phyloP scores from a whole-genome alignment of 1,140 invertebrate genomes.

The Calliopsis andreniformis region DNA sequence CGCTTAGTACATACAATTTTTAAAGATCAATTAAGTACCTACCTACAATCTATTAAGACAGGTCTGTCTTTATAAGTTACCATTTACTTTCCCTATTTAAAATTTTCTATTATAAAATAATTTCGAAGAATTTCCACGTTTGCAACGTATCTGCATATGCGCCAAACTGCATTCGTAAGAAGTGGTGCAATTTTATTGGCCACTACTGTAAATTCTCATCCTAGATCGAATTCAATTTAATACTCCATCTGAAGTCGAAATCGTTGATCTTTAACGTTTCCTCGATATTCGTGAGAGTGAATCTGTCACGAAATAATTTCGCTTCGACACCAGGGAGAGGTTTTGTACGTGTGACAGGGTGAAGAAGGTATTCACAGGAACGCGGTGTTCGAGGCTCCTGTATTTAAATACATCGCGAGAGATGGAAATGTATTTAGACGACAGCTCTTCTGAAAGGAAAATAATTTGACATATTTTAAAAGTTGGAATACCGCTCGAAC shows the following conservation, averaged over 20 bases:
- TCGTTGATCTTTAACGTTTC: neutral
- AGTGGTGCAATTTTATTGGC: too few species aligned
- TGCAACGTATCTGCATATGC: too few species aligned
- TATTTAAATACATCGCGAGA: conserved; percentile 72
- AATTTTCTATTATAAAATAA: too few species aligned
- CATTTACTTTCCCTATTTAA: too few species aligned
- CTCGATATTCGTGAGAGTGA: neutral
- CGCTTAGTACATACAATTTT: too few species aligned
- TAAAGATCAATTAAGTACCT: too few species aligned
- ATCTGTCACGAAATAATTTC: conserved; percentile 34
- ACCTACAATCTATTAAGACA: too few species aligned
- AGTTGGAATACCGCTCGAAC: conserved; percentile 76
- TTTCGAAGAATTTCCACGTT: too few species aligned
- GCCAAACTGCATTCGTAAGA: too few species aligned
- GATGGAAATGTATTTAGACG: conserved; percentile 72
- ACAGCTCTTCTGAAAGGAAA: conserved; percentile 71
- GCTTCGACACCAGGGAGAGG: conserved; percentile 14
- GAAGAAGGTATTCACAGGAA: conserved; percentile 51
- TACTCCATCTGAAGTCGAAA: neutral
- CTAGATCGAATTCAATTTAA: neutral
- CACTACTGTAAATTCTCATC: too few species aligned
- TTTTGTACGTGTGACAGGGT: neutral
- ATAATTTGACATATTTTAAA: conserved; percentile 80
- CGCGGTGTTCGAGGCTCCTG: conserved; percentile 50
- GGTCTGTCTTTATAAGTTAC: too few species aligned